A percentile compares a stretch with the other conserved stretches of the same genome.
phyloP scores from a whole-genome alignment of 2,888 invertebrate species.

The Drosophila borealis region DNA sequence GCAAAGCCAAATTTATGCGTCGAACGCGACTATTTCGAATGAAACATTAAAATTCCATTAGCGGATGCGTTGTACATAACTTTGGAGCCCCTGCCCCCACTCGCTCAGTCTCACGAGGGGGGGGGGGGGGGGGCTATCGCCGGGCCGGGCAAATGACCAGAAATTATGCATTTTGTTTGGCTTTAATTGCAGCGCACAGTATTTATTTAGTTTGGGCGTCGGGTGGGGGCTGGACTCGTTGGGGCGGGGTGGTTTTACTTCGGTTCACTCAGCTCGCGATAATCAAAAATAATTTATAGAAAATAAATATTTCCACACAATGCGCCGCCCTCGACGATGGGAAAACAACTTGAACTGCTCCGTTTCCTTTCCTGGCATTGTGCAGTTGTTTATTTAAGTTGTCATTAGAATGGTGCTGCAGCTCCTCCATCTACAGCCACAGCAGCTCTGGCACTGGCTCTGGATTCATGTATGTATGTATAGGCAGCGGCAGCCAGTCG shows the following conservation, averaged over 20 bases:
- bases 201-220: slow-evolving; percentile 52
- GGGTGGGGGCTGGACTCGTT: not conserved
- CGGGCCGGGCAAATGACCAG: slow-evolving; percentile 56
- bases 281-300: slow-evolving; percentile 80
- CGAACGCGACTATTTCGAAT: slow-evolving; percentile 64
- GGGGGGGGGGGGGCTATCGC: slow-evolving; percentile 41
- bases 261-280: slow-evolving; percentile 51
- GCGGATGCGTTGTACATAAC: slow-evolving; percentile 73
- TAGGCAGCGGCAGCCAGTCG: slow-evolving; percentile 15
- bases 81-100: slow-evolving; percentile 22
- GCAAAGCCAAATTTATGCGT: slow-evolving; percentile 59
- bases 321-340: slow-evolving; percentile 58
- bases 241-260: not conserved
- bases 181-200: slow-evolving; percentile 68
- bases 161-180: slow-evolving; percentile 75
- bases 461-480: slow-evolving; percentile 33
- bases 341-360: slow-evolving; percentile 57
- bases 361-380: slow-evolving; percentile 35
- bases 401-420: slow-evolving; percentile 72
- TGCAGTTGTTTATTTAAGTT: slow-evolving; percentile 77
- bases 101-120: not conserved
- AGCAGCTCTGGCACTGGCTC: slow-evolving; percentile 29
- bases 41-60: slow-evolving; percentile 80
- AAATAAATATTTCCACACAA: slow-evolving; percentile 78
- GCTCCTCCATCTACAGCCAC: slow-evolving; percentile 36